phyloP scores from a whole-genome alignment of 2,888 invertebrate species.

The Chrysolina americana region DNA sequence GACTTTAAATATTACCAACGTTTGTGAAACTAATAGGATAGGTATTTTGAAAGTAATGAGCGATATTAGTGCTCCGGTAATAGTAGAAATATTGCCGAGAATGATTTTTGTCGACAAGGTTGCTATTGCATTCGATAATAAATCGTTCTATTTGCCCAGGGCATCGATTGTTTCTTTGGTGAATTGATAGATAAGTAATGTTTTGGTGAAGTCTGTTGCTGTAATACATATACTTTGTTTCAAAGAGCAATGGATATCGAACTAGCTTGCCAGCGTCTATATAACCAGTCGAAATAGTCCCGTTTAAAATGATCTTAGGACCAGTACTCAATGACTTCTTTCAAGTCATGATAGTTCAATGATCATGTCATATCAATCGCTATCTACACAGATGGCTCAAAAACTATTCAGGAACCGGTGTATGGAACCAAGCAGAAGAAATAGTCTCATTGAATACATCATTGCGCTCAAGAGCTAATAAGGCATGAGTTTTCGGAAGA shows the following conservation, averaged over 20 bases:
- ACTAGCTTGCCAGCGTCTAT: too few species aligned
- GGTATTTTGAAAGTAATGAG: constrained; percentile 25
- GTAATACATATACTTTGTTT: neutral
- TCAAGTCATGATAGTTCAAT: too few species aligned
- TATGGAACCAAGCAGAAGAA: too few species aligned
- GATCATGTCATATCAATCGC: too few species aligned
- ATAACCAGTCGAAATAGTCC: too few species aligned
- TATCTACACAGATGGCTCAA: too few species aligned
- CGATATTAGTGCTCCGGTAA: constrained; percentile 6
- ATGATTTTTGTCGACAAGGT: constrained; percentile 19
- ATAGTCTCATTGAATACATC: too few species aligned
- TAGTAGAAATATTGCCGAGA: constrained; percentile 12
- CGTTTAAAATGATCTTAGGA: too few species aligned
- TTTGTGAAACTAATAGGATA: constrained; percentile 40
- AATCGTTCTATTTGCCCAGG: neutral
- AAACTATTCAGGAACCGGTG: too few species aligned
- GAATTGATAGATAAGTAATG: neutral
- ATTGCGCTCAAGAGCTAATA: too few species aligned
- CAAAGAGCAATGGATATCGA: neutral
- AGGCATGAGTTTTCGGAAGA: too few species aligned
- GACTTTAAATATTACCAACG: constrained; percentile 47
- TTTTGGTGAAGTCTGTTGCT: neutral
- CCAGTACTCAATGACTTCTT: too few species aligned
- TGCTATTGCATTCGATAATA: neutral
- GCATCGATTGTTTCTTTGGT: constrained; percentile 1